Percentiles rank a stretch among this genome's conserved stretches.
These are phyloP conservation scores for Choloepus hoffmanni DNA, from an alignment of 2,113 vertebrate genomes.

Conservation along the genomic window DNA sequence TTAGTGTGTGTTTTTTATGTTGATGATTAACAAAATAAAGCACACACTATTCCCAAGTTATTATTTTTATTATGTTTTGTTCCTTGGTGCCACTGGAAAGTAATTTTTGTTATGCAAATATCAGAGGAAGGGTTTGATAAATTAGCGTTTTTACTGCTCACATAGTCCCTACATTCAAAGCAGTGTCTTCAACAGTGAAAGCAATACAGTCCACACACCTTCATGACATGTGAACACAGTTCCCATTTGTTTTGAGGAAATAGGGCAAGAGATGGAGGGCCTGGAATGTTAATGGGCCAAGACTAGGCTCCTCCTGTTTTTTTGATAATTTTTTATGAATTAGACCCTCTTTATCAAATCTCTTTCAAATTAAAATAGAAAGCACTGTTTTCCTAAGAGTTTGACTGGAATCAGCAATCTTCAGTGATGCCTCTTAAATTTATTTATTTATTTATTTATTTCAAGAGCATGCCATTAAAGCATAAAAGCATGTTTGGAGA, in stretches of 20 bases:
- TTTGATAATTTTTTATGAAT: background rate
- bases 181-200: background rate
- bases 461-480: background rate
- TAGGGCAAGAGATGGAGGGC: background rate
- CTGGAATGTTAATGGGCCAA: background rate
- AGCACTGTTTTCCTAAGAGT: background rate
- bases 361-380: conserved; percentile 24
- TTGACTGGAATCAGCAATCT: background rate
- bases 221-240: background rate
- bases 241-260: background rate
- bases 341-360: background rate
- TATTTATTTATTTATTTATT: background rate
- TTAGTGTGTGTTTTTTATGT: background rate
- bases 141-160: background rate
- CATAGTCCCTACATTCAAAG: background rate
- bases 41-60: background rate
- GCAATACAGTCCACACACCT: background rate
- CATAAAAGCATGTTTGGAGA: background rate
- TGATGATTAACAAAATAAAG: conserved; percentile 24
- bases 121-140: background rate
- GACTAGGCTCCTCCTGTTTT: background rate
- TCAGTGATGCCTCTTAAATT: background rate
- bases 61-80: background rate
- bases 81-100: background rate
- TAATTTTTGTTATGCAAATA: background rate